phyloP scores from a whole-genome alignment of 2,797 vertebrate species.

The Ataeniobius toweri region DNA sequence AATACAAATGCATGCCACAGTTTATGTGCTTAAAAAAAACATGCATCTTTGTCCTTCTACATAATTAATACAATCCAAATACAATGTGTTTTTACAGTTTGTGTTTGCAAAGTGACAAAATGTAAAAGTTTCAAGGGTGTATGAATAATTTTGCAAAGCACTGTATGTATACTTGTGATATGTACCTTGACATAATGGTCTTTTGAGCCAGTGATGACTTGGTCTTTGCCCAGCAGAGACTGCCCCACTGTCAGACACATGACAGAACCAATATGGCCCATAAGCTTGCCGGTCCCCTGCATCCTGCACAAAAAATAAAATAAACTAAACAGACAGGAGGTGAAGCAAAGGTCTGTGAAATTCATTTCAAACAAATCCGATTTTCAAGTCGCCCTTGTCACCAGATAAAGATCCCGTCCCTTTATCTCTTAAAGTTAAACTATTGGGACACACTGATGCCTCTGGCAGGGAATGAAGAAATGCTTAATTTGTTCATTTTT shows the following conservation, averaged over 20 bases:
- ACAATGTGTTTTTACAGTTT: background rate
- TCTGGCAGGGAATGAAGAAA: conserved; percentile 40
- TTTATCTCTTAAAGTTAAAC: conserved; percentile 40
- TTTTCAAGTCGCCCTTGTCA: conserved; percentile 40
- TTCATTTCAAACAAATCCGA: conserved; percentile 28
- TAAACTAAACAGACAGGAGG: conserved; percentile 23
- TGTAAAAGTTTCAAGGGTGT: background rate
- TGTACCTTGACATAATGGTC: conserved; percentile 96
- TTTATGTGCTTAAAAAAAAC: background rate
- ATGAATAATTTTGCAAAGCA: background rate
- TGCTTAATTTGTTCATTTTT: conserved; percentile 54
- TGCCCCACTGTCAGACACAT: conserved; percentile 96
- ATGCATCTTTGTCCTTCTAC: background rate
- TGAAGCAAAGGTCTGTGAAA: conserved; percentile 46
- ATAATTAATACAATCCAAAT: background rate
- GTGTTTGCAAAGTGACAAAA: background rate
- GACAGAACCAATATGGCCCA: conserved; percentile 93
- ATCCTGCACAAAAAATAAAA: conserved; percentile 78
- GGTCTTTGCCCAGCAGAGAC: conserved; percentile 88
- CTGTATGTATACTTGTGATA: background rate
- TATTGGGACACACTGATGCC: conserved; percentile 37
- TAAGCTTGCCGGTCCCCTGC: conserved; percentile 91
- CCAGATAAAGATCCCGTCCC: conserved; percentile 40
- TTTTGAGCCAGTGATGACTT: conserved; percentile 97
- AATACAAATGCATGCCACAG: background rate